These are phyloP conservation scores for Rhombomys opimus DNA, from an alignment of 2,113 vertebrate species.

Conservation along the genomic window DNA sequence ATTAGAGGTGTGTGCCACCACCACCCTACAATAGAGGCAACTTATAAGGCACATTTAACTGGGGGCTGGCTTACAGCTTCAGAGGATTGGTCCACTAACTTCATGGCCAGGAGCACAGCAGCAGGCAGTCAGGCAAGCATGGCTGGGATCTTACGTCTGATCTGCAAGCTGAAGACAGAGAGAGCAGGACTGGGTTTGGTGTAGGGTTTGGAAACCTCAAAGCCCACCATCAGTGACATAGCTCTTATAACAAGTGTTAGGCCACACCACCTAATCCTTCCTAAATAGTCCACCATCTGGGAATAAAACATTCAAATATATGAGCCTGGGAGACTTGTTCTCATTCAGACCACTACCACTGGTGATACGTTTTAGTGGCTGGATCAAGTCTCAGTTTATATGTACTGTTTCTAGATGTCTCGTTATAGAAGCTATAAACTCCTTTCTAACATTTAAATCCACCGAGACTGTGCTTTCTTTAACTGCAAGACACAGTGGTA, in stretches of 20 bases:
- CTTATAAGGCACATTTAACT: not conserved
- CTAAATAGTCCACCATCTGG: not conserved
- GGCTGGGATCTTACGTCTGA: not conserved
- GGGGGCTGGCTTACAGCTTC: not conserved
- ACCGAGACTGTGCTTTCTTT: not conserved
- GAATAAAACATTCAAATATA: not conserved
- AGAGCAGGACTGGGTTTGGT: not conserved
- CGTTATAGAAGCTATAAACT: not conserved
- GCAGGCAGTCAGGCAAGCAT: not conserved
- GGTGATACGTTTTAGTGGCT: not conserved
- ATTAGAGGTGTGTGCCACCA: no score
- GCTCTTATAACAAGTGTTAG: not conserved
- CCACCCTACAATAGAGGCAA: no score
- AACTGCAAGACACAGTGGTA: not conserved
- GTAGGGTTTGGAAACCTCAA: not conserved
- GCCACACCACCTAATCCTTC: not conserved
- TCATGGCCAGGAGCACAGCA: not conserved
- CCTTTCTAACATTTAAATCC: not conserved
- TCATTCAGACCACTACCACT: not conserved
- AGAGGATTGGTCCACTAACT: not conserved
- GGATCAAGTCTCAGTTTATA: not conserved
- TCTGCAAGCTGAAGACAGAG: not conserved
- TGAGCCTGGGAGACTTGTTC: not conserved
- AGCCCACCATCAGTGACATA: not conserved
- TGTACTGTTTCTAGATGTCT: constrained; percentile 41